These are phyloP conservation scores for Delphinapterus leucas DNA, from an alignment of 2,113 vertebrate genomes.

Conservation along the genomic window DNA sequence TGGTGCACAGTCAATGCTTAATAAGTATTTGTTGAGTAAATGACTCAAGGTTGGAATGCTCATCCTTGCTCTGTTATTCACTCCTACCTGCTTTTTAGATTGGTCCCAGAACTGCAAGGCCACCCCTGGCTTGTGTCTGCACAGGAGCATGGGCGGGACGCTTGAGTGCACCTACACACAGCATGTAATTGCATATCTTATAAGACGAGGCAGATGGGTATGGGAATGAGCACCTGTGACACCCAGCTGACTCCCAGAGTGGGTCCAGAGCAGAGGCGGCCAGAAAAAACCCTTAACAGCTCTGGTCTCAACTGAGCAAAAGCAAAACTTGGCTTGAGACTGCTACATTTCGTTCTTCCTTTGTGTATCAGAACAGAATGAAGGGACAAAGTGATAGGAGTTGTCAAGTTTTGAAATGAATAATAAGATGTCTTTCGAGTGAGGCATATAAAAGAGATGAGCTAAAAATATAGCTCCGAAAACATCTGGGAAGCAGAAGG, in stretches of 20 bases:
- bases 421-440: slow-evolving; percentile 61
- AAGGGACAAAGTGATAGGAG: slow-evolving; percentile 49
- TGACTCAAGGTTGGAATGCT: not conserved
- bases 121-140: not conserved
- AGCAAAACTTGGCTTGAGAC: not conserved
- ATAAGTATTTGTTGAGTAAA: not conserved
- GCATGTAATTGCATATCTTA: not conserved
- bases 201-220: not conserved
- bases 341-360: not conserved
- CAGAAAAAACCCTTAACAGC: not conserved
- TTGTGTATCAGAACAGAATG: slow-evolving; percentile 9
- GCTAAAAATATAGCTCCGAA: slow-evolving; percentile 67
- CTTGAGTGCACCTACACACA: rapidly evolving
- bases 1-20: not conserved
- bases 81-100: not conserved
- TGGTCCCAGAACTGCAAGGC: not conserved
- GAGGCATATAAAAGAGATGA: slow-evolving; percentile 61
- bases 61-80: not conserved
- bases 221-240: rapidly evolving
- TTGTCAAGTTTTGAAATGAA: slow-evolving; percentile 70
- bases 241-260: not conserved
- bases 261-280: rapidly evolving
- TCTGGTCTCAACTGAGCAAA: not conserved
- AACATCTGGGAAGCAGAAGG: slow-evolving; percentile 72
- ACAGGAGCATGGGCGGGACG: rapidly evolving